These are phyloP conservation scores for Palaemon carinicauda DNA, from an alignment of 1,140 invertebrate genomes.

Conservation along the genomic window DNA sequence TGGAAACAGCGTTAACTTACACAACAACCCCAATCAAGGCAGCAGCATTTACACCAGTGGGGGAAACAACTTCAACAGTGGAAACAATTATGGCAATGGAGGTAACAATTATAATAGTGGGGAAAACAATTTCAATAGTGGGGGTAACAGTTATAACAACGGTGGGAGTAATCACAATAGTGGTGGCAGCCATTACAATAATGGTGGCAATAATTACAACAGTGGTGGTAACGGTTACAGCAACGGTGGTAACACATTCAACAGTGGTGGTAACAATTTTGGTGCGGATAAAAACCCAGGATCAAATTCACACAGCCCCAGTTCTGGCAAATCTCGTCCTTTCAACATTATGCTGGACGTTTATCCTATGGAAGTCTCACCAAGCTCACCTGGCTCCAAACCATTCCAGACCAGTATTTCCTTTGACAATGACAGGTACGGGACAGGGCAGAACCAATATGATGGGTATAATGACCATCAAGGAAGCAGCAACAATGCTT, in stretches of 20 bases:
- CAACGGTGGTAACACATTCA: neutral
- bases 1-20: no score
- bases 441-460: neutral
- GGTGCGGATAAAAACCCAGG: neutral
- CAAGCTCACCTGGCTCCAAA: neutral
- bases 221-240: neutral
- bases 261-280: neutral
- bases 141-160: neutral
- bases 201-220: neutral
- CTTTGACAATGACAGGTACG: neutral
- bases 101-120: neutral
- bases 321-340: neutral
- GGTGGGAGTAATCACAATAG: neutral
- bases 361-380: slow-evolving; percentile 21
- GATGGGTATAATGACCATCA: neutral
- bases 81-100: neutral
- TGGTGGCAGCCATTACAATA: neutral
- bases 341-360: slow-evolving; percentile 43
- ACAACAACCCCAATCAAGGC: neutral
- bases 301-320: neutral
- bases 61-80: neutral
- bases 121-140: neutral
- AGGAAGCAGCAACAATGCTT: neutral
- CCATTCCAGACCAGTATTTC: slow-evolving; percentile 28
- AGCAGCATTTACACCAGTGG: neutral